phyloP scores from a whole-genome alignment of 2,113 vertebrate genomes.

The Sminthopsis crassicaudata region DNA sequence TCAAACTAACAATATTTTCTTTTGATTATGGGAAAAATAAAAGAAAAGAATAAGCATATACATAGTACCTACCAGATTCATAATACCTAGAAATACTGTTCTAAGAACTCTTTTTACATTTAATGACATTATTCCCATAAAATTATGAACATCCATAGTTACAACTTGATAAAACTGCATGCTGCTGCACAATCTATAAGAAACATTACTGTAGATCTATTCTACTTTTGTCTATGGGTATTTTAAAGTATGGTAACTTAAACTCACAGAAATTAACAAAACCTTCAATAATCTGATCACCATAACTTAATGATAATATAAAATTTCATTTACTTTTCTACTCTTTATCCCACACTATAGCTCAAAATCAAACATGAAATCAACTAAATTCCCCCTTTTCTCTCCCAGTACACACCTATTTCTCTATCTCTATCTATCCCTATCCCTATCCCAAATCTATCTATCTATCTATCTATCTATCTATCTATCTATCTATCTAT shows the following conservation, averaged over 20 bases:
- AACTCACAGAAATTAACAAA: too few species aligned
- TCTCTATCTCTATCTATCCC: too few species aligned
- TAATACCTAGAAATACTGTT: neutral
- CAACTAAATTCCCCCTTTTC: neutral
- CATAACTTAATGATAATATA: too few species aligned
- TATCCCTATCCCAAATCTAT: too few species aligned
- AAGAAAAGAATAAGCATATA: neutral
- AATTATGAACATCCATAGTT: neutral
- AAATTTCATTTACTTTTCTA: too few species aligned
- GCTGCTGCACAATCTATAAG: neutral
- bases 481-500: too few species aligned
- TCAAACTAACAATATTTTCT: neutral
- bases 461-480: too few species aligned
- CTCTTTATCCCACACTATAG: too few species aligned
- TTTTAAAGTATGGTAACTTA: neutral
- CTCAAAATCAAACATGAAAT: neutral
- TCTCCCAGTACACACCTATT: neutral
- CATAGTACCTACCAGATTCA: neutral
- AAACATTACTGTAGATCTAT: neutral
- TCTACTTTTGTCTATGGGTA: neutral
- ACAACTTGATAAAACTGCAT: neutral
- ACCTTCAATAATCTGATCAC: too few species aligned
- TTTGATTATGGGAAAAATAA: neutral
- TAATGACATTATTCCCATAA: neutral
- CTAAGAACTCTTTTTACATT: neutral